Conservation (phyloP, 2,113 vertebrate genomes). For the Sinocyclocheilus grahami region DNA sequence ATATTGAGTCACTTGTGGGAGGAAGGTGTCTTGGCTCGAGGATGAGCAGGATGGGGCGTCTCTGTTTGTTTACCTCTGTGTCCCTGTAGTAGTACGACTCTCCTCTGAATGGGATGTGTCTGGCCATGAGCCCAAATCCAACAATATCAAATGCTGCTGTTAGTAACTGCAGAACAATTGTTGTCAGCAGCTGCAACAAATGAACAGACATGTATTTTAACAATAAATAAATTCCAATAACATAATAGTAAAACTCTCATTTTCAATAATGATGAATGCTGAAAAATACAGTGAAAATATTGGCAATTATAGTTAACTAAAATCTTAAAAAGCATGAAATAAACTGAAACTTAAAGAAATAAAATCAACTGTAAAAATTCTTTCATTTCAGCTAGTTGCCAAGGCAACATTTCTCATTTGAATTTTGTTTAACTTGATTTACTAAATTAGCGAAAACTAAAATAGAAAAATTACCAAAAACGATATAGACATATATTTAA, state of each 20-base stretch:
- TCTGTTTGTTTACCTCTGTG: conserved; percentile 56
- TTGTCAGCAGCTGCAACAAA: conserved; percentile 51
- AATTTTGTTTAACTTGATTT: no score
- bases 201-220: not conserved
- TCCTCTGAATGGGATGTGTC: conserved; percentile 54
- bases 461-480: no score
- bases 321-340: no score
- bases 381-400: no score
- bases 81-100: conserved; percentile 61
- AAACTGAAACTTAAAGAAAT: no score
- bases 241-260: not conserved
- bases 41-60: not conserved
- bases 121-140: conserved; percentile 57
- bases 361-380: no score
- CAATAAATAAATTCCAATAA: not conserved
- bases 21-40: not conserved
- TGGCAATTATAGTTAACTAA: no score
- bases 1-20: not conserved
- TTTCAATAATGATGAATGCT: not conserved
- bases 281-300: no score
- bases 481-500: no score
- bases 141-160: conserved; percentile 56
- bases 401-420: no score
- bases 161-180: conserved; percentile 54
- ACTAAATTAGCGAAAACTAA: no score